Percentiles rank a stretch among this genome's conserved stretches.
phyloP scores from a whole-genome alignment of 1,140 invertebrate genomes.

The Drosophila punjabiensis region DNA sequence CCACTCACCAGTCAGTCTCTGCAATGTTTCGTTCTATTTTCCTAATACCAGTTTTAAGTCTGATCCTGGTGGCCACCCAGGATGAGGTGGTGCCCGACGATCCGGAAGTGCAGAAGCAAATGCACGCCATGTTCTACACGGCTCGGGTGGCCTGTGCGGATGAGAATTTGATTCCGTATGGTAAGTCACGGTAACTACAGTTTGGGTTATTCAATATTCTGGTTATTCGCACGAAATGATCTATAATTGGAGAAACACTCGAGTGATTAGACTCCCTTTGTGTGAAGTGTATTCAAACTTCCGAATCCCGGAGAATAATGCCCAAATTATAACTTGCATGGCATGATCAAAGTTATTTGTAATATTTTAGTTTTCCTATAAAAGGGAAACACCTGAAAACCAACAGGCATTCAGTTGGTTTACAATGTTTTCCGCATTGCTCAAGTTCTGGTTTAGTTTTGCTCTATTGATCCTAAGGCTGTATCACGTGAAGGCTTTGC shows the following conservation, averaged over 20 bases:
- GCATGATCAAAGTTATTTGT: conserved; percentile 32
- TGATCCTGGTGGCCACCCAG: conserved; percentile 21
- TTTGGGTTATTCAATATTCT: neutral
- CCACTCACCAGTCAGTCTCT: neutral
- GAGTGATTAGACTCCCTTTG: conserved; percentile 23
- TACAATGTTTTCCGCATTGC: conserved; percentile 42
- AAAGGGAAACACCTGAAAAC: conserved; percentile 1
- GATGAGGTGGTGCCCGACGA: conserved; percentile 48
- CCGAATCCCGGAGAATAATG: conserved; percentile 42
- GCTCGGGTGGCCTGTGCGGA: conserved; percentile 49
- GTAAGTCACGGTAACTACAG: conserved; percentile 32
- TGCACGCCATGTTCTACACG: conserved; percentile 45
- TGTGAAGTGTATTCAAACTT: conserved; percentile 21
- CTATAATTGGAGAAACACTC: conserved; percentile 25
- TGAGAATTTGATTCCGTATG: conserved; percentile 61
- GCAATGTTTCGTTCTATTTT: conserved; percentile 39
- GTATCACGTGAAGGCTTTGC: conserved; percentile 12
- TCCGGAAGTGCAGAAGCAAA: conserved; percentile 51
- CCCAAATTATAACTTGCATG: conserved; percentile 35
- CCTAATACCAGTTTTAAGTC: neutral
- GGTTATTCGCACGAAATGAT: neutral
- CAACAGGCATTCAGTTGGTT: conserved; percentile 7
- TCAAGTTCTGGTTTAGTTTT: conserved; percentile 10
- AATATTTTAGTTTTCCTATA: conserved; percentile 10
- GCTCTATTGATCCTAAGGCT: conserved; percentile 12